phyloP scores from a whole-genome alignment of 2,888 invertebrate species.

The Andrena camellia region DNA sequence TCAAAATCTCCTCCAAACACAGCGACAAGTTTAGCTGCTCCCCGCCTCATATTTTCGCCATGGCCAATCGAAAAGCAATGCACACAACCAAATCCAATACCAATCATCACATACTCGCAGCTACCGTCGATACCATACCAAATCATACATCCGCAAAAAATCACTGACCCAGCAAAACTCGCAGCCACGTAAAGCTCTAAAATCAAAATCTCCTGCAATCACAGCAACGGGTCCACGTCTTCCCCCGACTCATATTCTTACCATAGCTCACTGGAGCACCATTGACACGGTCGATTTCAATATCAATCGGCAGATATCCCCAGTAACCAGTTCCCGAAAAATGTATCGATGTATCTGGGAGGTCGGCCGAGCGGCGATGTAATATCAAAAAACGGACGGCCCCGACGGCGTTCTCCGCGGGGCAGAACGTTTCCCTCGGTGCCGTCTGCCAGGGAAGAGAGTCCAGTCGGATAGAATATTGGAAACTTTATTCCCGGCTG shows the following conservation, averaged over 20 bases:
- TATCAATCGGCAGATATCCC: constrained; percentile 27
- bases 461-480: constrained; percentile 72
- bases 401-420: constrained; percentile 39
- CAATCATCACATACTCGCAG: not conserved
- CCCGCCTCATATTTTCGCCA: not conserved
- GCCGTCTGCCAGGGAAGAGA: constrained; percentile 49
- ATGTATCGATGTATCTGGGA: constrained; percentile 12
- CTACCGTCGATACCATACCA: not conserved
- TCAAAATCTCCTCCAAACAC: not conserved
- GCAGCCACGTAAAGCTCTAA: not conserved
- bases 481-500: constrained; percentile 77
- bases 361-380: not conserved
- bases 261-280: not conserved
- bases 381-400: constrained; percentile 41
- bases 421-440: constrained; percentile 31
- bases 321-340: not conserved
- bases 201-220: not conserved
- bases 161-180: not conserved
- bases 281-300: constrained; percentile 3
- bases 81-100: not conserved
- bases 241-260: not conserved
- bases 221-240: not conserved
- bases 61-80: not conserved
- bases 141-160: not conserved
- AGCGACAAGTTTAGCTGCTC: not conserved